These are phyloP conservation scores for Xestoiulus laeticollis DNA, from an alignment of 2,888 invertebrate genomes.

Conservation along the genomic window DNA sequence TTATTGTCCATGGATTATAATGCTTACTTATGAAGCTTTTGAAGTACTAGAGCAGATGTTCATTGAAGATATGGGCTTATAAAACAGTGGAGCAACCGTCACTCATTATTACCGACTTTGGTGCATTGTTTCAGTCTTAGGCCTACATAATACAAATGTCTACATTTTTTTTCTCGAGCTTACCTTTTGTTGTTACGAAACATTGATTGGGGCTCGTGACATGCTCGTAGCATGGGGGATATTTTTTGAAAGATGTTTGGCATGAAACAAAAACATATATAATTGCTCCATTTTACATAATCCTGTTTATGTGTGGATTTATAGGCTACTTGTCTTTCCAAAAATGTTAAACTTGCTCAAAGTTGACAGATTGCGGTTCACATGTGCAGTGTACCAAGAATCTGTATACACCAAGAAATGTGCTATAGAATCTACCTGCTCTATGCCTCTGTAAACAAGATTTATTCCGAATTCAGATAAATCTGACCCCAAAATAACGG, in stretches of 20 bases:
- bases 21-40: conserved; percentile 11
- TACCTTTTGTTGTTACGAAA: background rate
- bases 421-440: too few species aligned
- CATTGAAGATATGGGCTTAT: conserved; percentile 26
- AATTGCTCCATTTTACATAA: background rate
- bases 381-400: too few species aligned
- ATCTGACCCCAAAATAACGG: too few species aligned
- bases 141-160: conserved; percentile 1
- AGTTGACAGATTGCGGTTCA: too few species aligned
- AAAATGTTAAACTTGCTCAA: too few species aligned
- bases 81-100: conserved; percentile 17
- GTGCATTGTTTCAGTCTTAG: conserved; percentile 18
- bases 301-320: background rate
- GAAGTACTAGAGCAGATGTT: conserved; percentile 19
- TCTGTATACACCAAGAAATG: too few species aligned
- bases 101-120: conserved; percentile 18
- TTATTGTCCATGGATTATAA: conserved; percentile 19
- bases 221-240: too few species aligned
- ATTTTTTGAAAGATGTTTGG: background rate
- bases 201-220: background rate
- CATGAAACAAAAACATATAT: conserved; percentile 12
- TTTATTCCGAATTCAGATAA: too few species aligned
- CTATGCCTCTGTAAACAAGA: too few species aligned
- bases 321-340: too few species aligned
- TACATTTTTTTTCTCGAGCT: background rate